Base-by-base conservation (phyloP, 2,888 invertebrate genomes). In the Drosophila hamatofila region DNA sequence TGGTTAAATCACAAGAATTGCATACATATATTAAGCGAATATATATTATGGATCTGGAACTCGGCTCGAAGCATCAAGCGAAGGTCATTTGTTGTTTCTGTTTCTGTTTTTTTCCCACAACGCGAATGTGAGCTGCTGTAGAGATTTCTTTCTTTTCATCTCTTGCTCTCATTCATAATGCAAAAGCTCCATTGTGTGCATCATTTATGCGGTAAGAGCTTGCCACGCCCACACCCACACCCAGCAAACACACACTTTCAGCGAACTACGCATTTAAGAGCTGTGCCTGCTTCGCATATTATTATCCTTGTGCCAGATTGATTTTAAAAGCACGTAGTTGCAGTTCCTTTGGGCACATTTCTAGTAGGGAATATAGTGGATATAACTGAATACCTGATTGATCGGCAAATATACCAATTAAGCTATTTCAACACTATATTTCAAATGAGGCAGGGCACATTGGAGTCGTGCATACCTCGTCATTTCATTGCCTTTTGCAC, bases 271-370 rank as follows among this genome's bases (percentile, higher is more conserved):
- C 63, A 77, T 69, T 67, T 72, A 33, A 60, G 27, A 55, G 49
- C 48, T 35, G 60, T 55, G 71, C 54, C 77, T 44, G 12, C 33
- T 61, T 27, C 49, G 49, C 49, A 60, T 71, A 69, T 67, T 46
- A 55, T 75, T 88, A 83, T 84, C 83, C 83, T 84, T 84, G 84
- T 72, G 69, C 84, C 84, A 87, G 81, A 89, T 84, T 87, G 84
- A 84, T 89, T 89, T 74, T 64, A 39, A 67, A 55, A 58, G 71
- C 30, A 33, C 16, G 8, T n/a, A n/a, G 11, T 7, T 8, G 2
- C 3, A n/a, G 30, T 18, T 49, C 3, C 0, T 4, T 18, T 6
- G 60, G 37, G 37, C 37, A 60, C 37, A 33, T 12, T 27, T 27
- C 14, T 18, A 27, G 2, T 27, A 3, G 8, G n/a, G 39, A 16